Evolutionary conservation across 1,140 invertebrate genomes (phyloP), one percentile per base, ranked within the genome.

Genomic region (Potamilus streckersoni): DNA sequence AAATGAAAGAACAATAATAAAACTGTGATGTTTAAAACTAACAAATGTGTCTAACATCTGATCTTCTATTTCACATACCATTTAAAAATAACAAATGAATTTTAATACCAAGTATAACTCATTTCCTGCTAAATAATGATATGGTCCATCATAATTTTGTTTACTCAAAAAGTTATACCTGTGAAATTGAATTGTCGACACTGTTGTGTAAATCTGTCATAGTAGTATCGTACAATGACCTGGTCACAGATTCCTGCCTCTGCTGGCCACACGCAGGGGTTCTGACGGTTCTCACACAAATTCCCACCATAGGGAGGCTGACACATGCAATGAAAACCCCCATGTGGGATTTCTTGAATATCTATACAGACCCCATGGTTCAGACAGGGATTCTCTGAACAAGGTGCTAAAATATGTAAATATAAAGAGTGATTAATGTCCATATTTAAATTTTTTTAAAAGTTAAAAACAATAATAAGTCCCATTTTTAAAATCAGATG

Each of bases 131-230:
- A 19, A 72, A n/a, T 59, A 64, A 23, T 55, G 19, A 63, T 11
- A 38, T 72, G 11, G 27, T 31, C 23, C 38, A 56, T 2, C 49
- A 14, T 74, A 61, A 16, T 38, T 16, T 23, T 69, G 1, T 38
- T 49, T 20, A 13, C 38, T 61, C 13, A 31, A 31, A 49, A 15
- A 0, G 62, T 56, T 65, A 62, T 80, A 87, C 86, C 86, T 70
- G 85, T 83, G 63, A 82, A 87, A 38, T 82, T 87, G 57, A 89
- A 89, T 31, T 81, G 79, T n/a, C 78, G 76, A 79, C 87, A 89
- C 70, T 84, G 72, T 74, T 85, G 82, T 49, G 76, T 73, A 70
- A 83, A 73, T 57, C 80, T 80, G 68, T 89, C 85, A 80, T 86
- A 89, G 79, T 85, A 89, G 71, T 81, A 89, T 68, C 85, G 61